phyloP scores from a whole-genome alignment of 2,888 invertebrate species.

The Uloborus plumipes region DNA sequence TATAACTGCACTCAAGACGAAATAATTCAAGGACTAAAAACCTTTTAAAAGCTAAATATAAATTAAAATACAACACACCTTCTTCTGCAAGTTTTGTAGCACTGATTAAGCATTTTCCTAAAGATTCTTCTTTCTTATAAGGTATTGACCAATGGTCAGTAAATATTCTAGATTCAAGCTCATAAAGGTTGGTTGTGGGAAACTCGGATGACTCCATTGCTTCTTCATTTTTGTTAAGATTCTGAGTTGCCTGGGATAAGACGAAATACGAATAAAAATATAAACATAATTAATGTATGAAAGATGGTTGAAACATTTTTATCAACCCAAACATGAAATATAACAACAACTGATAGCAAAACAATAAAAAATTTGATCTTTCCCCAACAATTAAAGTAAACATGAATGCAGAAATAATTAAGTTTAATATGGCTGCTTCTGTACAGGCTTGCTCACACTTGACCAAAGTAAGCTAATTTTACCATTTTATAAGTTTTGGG shows the following conservation, averaged over 20 bases:
- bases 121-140: slow-evolving; percentile 73
- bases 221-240: slow-evolving; percentile 43
- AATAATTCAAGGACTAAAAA: neutral
- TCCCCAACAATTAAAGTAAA: too few relatives aligned
- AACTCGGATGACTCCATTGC: slow-evolving; percentile 69
- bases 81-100: slow-evolving; percentile 72
- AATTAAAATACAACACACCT: slow-evolving; percentile 68
- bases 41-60: neutral
- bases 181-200: slow-evolving; percentile 73
- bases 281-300: neutral
- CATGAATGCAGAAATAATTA: too few relatives aligned
- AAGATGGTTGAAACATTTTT: too few relatives aligned
- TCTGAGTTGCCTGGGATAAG: slow-evolving; percentile 21
- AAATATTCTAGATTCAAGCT: slow-evolving; percentile 73
- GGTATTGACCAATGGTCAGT: slow-evolving; percentile 74
- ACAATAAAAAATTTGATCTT: too few relatives aligned
- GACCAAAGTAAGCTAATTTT: too few relatives aligned
- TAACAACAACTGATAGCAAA: too few relatives aligned
- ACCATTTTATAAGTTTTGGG: too few relatives aligned
- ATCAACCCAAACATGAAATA: too few relatives aligned
- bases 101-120: slow-evolving; percentile 73
- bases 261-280: neutral
- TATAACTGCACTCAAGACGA: neutral
- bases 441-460: too few relatives aligned
- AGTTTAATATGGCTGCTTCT: too few relatives aligned